Base-by-base conservation (phyloP, 2,113 vertebrate species). In the Megaceryle maxima region DNA sequence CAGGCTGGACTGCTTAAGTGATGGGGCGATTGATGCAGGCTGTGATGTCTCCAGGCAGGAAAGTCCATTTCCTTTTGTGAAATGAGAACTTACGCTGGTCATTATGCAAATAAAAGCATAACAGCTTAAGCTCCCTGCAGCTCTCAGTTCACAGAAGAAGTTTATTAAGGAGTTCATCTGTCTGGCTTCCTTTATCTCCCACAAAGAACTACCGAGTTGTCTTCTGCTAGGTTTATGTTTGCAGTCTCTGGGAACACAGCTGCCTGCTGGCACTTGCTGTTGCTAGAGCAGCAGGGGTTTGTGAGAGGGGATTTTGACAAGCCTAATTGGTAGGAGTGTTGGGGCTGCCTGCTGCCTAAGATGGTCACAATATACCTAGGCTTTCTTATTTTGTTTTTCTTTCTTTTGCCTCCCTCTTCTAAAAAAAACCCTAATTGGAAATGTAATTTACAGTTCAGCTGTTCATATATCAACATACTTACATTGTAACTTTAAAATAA, bases 101-200 rank as follows among this genome's bases (percentile, higher is more conserved):
- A 87, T 96, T 90, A 94, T 92, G 88, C 64, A 96, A 96, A 90
- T 88, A 93, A 90, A 92, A 87, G 6, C 33, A 63, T 67, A 80
- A 95, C 92, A 88, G 48, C 64, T 68, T 75, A 72, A 63, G 26
- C 51, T 90, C 60, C 87, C 75, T 90, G 60, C 56, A 86, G 95
- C 43, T 90, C 37, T 90, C 20, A 44, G 66, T 82, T 85, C 87
- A 77, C 28, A 69, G 69, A 59, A 60, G 44, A 39, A 60, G 74
- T 94, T 94, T 95, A 88, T 95, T 94, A 94, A 26, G 44, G 46
- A 69, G 63, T 94, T 66, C 1, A 16, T 72, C 50, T 60, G 29
- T 50, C 69, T 90, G 75, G 19, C 35, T 88, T 89, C 64, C 51
- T 88, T 92, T 43, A 55, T 86, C 69, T 87, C 60, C 64, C 44